Evolutionary conservation across 2,888 invertebrate species (phyloP), one percentile per base, ranked within the genome.

Genomic region (Syrista parreyssii): DNA sequence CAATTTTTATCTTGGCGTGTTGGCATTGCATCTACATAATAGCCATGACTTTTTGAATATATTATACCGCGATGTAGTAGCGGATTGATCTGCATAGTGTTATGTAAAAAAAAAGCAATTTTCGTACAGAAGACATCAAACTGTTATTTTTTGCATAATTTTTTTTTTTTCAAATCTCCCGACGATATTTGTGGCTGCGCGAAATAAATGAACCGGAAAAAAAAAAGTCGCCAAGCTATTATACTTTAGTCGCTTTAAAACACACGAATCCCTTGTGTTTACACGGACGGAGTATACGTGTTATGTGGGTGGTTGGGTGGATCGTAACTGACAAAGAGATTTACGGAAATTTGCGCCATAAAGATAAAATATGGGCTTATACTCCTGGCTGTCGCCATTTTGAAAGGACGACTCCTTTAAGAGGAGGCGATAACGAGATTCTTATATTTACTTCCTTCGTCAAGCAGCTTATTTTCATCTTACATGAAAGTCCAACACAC

Each of bases 11-110:
- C 71, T 31, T 3, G 31, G 12, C 71, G 32, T 71, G 71, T 71
- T 71, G 71, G 71, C 71, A 23, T 71, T 71, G 31, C 31, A 71
- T 71, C 31, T 71, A 71, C 71, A 71, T 71, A 71, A 71, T 23
- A 12, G 71, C 32, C 31, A 12, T 31, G 31, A 33, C 31, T 71
- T 71, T 71, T n/a, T 72, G 55, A 55, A 55, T 55, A 55, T 2
- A 55, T 55, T 55, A 55, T 55, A 55, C 23, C 23, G 23, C 23
- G 55, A 55, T 55, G 23, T 9, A 55, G 55, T 23, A 23, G 23
- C 15, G 55, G 6, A 23, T 55, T 55, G 6, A 55, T 55, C 23
- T 55, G 2, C 55, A 23, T 23, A 23, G 55, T 15, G 23, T 55
- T 55, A 23, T 2, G 55, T 55, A 55, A 55, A 15, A 23, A 6